Evolutionary conservation across 2,797 vertebrate species (phyloP), one percentile per base, ranked within the genome.

Genomic region (Silurus lanzhouensis): DNA sequence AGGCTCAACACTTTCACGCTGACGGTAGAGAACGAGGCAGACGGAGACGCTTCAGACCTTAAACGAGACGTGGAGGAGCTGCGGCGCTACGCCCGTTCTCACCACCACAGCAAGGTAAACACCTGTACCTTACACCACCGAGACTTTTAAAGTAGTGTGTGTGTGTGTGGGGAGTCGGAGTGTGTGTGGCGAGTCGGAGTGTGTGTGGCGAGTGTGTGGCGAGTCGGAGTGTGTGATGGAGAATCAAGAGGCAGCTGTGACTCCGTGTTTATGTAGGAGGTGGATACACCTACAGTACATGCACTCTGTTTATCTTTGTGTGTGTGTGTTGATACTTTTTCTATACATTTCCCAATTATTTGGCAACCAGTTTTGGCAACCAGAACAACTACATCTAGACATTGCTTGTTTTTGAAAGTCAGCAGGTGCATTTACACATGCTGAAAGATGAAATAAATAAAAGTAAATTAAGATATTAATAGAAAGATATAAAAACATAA

Each of bases 1-100:
- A 89, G 90, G 25, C 89, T 97, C 0, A 90, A 94, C 55, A 92
- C 97, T 90, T 98, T 96, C 89, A 96, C 94, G 7, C 91, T 98
- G 55, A 98, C 95, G 0, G 92, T 88, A 1, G 91, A 89, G 85
- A 85, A 87, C 22, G 88, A 44, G 58, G 79, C 88, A 20, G 91
- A 92, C 15, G 67, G 22, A 12, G 0, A 57, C 0, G 80, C 88
- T 71, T 85, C 84, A 3, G 89, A 46, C 89, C 87, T 95, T 92
- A 93, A 91, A 72, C 89, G 88, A 6, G 93, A 95, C 81, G 93
- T 97, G 27, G 86, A 25, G 82, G 94, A 95, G 84, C 94, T 97
- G 5, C 93, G 87, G 86, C 91, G 89, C 80, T 92, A 93, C 57
- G 94, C 96, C 82, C 89, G 85, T 72, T 91, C 87, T 64, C 92